Conservation (phyloP, 2,888 invertebrate species). For the Corythucha ciliata region DNA sequence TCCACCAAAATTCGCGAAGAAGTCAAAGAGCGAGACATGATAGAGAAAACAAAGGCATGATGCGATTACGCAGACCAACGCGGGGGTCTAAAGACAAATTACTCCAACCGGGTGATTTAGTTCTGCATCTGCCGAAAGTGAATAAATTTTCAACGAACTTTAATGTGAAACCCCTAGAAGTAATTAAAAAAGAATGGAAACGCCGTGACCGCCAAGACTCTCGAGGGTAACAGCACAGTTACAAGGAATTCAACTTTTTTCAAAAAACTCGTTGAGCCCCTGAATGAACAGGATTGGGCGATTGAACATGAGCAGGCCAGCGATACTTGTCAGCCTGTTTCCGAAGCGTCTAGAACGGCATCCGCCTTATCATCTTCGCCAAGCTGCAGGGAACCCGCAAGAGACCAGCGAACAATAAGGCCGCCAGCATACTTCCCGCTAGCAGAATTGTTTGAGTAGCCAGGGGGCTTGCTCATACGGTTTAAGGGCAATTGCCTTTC, state of each 20-base stretch:
- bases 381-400: no score
- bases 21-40: neutral
- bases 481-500: no score
- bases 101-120: neutral
- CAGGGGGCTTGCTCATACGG: no score
- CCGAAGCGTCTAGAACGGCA: no score
- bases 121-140: neutral
- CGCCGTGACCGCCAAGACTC: neutral
- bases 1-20: neutral
- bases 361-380: no score
- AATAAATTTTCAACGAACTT: neutral
- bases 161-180: neutral
- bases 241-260: neutral
- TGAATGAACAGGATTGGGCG: no score
- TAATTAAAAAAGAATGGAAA: neutral
- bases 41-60: neutral
- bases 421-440: no score
- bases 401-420: no score
- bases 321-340: no score
- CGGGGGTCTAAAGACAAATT: neutral
- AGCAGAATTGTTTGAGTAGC: no score
- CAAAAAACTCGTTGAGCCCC: neutral
- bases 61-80: neutral
- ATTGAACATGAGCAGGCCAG: no score
- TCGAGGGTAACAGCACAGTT: neutral